Percentiles rank a stretch among this genome's conserved stretches.
Evolutionary conservation across 2,113 vertebrate species (phyloP).

Genomic region (Poecilia latipinna): DNA sequence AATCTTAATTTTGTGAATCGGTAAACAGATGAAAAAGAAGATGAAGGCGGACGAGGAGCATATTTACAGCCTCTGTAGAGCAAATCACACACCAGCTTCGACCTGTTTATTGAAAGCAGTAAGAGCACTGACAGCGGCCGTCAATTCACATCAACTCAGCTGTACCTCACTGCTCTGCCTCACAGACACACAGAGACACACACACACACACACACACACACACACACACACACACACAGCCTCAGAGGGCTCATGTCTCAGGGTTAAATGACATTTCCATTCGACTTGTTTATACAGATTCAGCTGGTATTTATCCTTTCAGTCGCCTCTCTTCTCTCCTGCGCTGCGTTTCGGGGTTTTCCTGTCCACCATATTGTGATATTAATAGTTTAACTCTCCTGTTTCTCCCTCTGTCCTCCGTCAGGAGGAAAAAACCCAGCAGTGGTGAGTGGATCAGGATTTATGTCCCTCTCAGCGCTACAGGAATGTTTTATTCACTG

Average conservation of each 20-base stretch:
- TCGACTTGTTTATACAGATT: conserved; percentile 26
- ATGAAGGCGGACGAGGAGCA: conserved; percentile 34
- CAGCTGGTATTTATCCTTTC: conserved; percentile 10
- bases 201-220: conserved; percentile 11
- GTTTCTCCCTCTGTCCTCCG: not conserved
- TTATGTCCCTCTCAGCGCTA: conserved; percentile 19
- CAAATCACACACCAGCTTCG: conserved; percentile 15
- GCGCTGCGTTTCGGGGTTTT: not conserved
- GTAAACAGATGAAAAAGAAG: conserved; percentile 4
- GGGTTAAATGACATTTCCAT: conserved; percentile 55
- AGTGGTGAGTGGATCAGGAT: not conserved
- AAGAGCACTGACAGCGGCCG: conserved; percentile 44
- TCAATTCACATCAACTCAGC: conserved; percentile 58
- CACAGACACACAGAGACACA: conserved; percentile 10
- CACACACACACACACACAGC: not conserved
- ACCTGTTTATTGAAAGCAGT: conserved; percentile 39
- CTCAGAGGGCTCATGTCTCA: conserved; percentile 9
- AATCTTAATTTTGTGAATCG: conserved; percentile 5
- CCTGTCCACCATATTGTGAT: conserved; percentile 3
- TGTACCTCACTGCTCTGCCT: conserved; percentile 25
- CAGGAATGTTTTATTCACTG: not conserved
- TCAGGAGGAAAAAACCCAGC: not conserved
- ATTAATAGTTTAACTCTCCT: not conserved
- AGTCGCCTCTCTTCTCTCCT: conserved; percentile 15
- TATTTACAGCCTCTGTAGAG: conserved; percentile 32